These are phyloP conservation scores for Cosmia pyralina DNA, from an alignment of 2,888 invertebrate species.

Conservation along the genomic window DNA sequence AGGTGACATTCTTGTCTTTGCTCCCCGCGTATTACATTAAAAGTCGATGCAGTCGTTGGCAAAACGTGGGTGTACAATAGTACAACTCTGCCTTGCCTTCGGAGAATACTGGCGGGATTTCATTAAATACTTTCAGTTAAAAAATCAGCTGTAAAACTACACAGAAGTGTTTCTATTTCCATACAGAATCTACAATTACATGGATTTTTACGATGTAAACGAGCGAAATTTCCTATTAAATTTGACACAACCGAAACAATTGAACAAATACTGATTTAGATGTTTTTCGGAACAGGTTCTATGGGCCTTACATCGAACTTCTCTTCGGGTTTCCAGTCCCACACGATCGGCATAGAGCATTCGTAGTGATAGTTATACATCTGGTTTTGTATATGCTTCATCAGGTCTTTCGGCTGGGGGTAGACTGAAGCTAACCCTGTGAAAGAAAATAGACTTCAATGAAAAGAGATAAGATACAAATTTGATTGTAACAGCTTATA, in stretches of 20 bases:
- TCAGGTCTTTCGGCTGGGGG: conserved; percentile 95
- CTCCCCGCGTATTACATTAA: conserved; percentile 13
- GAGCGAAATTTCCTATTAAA: conserved; percentile 35
- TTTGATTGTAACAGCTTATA: background rate
- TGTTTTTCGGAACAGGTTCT: conserved; percentile 86
- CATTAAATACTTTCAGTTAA: conserved; percentile 28
- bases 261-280: conserved; percentile 77
- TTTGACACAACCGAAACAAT: conserved; percentile 58
- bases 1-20: conserved; percentile 9
- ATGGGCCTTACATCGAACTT: conserved; percentile 85
- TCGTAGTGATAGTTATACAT: conserved; percentile 95
- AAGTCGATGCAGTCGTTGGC: conserved; percentile 4
- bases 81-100: background rate
- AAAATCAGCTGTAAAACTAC: conserved; percentile 20
- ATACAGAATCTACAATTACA: conserved; percentile 10
- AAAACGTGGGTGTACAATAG: conserved; percentile 27
- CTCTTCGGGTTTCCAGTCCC: conserved; percentile 91
- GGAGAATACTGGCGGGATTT: conserved; percentile 13
- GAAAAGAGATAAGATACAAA: background rate
- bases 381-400: conserved; percentile 92
- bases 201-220: conserved; percentile 50
- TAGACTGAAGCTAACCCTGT: conserved; percentile 95
- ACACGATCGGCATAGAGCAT: conserved; percentile 93
- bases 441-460: conserved; percentile 55
- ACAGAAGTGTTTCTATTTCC: conserved; percentile 18